These are phyloP conservation scores for Papilio demoleus DNA, from an alignment of 2,888 invertebrate genomes.

Conservation along the genomic window DNA sequence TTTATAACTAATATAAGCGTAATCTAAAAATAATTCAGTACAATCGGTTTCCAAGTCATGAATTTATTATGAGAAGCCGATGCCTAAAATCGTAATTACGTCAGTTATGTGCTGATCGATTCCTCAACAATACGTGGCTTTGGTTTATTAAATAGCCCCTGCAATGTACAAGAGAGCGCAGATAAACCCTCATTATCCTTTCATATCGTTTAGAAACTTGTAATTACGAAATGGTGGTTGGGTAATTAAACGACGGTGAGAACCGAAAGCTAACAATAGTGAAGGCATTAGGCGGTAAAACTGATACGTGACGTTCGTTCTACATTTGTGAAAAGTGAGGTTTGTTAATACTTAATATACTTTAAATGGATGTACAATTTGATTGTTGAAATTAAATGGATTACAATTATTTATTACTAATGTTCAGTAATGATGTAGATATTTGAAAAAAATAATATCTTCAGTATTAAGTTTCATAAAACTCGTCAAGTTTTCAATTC, in stretches of 20 bases:
- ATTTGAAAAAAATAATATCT: too few species aligned
- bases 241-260: slow-evolving; percentile 78
- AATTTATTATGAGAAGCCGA: not conserved
- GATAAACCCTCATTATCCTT: slow-evolving; percentile 72
- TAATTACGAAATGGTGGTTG: slow-evolving; percentile 74
- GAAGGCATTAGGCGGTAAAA: slow-evolving; percentile 61
- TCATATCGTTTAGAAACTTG: slow-evolving; percentile 71
- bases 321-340: slow-evolving; percentile 12
- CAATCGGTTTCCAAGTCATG: not conserved
- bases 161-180: slow-evolving; percentile 64
- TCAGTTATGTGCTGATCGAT: slow-evolving; percentile 18
- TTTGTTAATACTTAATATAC: slow-evolving; percentile 18
- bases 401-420: not conserved
- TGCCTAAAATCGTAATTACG: slow-evolving; percentile 1
- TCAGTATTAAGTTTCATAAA: too few species aligned
- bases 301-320: slow-evolving; percentile 51
- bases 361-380: not conserved
- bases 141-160: slow-evolving; percentile 60
- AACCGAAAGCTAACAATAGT: slow-evolving; percentile 77
- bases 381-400: not conserved
- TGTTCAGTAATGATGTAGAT: not conserved
- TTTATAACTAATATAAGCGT: too few species aligned
- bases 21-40: not conserved
- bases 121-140: slow-evolving; percentile 25
- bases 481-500: too few species aligned